Base-by-base conservation (phyloP, 2,113 vertebrate species). In the Xyliphius kryptos region DNA sequence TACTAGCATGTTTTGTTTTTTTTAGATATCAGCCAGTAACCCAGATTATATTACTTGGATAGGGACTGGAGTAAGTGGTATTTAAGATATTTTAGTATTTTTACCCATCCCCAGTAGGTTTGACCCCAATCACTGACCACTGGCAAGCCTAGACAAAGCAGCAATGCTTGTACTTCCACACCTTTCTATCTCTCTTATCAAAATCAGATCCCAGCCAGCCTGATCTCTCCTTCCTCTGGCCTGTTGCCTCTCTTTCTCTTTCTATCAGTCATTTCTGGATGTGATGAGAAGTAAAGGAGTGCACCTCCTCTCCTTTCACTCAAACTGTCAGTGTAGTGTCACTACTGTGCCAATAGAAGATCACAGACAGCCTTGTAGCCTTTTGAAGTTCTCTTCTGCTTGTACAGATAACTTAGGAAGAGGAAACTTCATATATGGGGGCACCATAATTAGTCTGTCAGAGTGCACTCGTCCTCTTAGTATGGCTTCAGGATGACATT, bases 281-380 rank as follows among this genome's bases (percentile, higher is more conserved):
- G 14, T 19, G 60, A 56, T 66, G 46, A 74, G 53, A 20, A 65
- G 56, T 56, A 63, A 69, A 62, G 37, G 38, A 36, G 55, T 64
- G 61, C 49, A 44, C 55, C 58, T 61, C 60, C 58, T 68, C 64
- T 68, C 48, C 41, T 57, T 53, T 72, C 61, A 41, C 59, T 51
- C 15, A 32, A 14, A 56, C 58, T 68, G 66, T 70, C 74, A 64
- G 58, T 60, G 47, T 47, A 41, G 44, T 22, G 63, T 56, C 44
- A 37, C 67, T 37, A 11, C 12, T 9, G 26, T 59, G 67, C 50
- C 56, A 63, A 53, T 57, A 46, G 63, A 66, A 74, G 62, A 73
- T 71, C 74, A 79, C 66, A 79, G 70, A 49, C 63, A 16, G 43
- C 46, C 56, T 69, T 69, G 70, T 67, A 69, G 26, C n/a, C 59